These are phyloP conservation scores for Goniozus legneri DNA, from an alignment of 1,140 invertebrate genomes.

Conservation along the genomic window DNA sequence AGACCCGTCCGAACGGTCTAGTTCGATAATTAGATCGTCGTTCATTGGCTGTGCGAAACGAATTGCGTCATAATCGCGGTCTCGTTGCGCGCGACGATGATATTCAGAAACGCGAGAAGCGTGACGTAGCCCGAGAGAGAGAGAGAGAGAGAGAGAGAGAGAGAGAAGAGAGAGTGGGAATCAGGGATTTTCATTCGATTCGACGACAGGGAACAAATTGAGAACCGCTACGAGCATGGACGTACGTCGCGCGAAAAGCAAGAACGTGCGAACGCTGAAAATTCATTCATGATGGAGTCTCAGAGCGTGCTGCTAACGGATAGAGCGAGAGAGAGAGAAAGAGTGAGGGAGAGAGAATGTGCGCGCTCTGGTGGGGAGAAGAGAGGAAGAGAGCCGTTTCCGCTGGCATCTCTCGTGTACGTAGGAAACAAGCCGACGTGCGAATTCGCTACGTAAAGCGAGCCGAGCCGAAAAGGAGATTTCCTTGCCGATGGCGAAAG, in stretches of 20 bases:
- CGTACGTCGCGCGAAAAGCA: conserved; percentile 13
- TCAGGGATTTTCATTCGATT: too few relatives aligned
- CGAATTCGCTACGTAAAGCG: background rate
- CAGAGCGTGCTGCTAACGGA: too few relatives aligned
- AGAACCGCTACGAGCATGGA: conserved; percentile 20
- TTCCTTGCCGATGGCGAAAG: background rate
- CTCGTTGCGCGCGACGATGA: conserved; percentile 10
- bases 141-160: too few relatives aligned
- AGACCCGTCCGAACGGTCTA: too few relatives aligned
- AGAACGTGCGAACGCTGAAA: conserved; percentile 36
- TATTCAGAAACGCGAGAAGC: conserved; percentile 22
- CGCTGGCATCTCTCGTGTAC: conserved; percentile 10
- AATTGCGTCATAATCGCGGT: too few relatives aligned
- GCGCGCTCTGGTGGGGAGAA: too few relatives aligned
- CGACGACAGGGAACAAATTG: too few relatives aligned
- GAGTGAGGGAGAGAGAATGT: too few relatives aligned
- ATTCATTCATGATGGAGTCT: conserved; percentile 41
- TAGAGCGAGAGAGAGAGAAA: conserved; percentile 1
- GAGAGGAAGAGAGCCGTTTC: background rate
- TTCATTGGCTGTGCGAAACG: too few relatives aligned
- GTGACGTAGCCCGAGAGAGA: too few relatives aligned
- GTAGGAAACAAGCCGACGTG: conserved; percentile 12
- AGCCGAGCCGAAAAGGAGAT: background rate
- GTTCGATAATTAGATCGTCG: too few relatives aligned
- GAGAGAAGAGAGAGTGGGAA: too few relatives aligned